Evolutionary conservation across 35 echinoderm and acorn worm species (phyloP).

Genomic region (Chiridota heheva): DNA sequence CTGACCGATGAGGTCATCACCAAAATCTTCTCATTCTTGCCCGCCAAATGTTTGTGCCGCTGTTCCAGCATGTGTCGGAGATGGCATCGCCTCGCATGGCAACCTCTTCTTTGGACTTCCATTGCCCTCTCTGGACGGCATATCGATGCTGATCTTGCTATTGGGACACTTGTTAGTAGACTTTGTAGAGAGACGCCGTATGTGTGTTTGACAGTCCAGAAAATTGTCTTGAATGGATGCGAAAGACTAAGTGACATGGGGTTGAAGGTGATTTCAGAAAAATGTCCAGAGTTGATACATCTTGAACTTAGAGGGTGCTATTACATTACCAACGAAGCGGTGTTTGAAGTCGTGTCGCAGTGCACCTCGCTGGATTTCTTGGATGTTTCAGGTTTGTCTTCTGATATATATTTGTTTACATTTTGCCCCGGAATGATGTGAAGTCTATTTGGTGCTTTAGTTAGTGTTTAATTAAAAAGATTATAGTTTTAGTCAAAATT

Average conservation of each 20-base stretch:
- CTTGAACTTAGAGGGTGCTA: conserved; percentile 85
- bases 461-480: no score
- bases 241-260: conserved; percentile 73
- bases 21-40: conserved; percentile 87
- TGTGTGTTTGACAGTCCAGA: conserved; percentile 76
- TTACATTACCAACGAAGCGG: conserved; percentile 83
- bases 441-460: no score
- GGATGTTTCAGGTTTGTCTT: conserved; percentile 85
- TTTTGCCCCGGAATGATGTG: no score
- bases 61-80: conserved; percentile 71
- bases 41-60: conserved; percentile 81
- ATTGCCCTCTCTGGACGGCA: conserved; percentile 63
- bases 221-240: conserved; percentile 80
- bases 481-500: no score
- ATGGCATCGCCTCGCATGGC: conserved; percentile 89
- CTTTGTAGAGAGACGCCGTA: conserved; percentile 92
- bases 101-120: conserved; percentile 82
- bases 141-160: conserved; percentile 64
- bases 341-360: conserved; percentile 93
- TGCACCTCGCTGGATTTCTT: conserved; percentile 85
- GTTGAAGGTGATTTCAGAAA: conserved; percentile 58
- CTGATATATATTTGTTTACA: no score
- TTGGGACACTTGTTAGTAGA: conserved; percentile 74
- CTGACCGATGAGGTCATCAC: conserved; percentile 83
- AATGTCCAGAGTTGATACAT: conserved; percentile 83